Base-by-base conservation (phyloP, 1,140 invertebrate species). In the Cecropterus lyciades region DNA sequence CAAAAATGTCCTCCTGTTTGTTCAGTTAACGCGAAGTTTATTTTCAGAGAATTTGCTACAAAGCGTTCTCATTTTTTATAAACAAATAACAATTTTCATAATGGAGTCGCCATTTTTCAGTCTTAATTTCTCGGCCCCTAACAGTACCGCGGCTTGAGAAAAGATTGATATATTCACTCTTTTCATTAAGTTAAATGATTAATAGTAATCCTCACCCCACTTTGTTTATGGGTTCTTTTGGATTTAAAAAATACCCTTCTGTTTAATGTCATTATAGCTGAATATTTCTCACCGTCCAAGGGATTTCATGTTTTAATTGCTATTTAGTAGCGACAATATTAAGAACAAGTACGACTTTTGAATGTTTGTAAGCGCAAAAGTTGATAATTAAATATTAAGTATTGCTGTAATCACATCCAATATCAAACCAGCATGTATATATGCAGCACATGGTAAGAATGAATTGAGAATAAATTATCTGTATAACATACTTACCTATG, bases 51-150 rank as follows among this genome's bases (percentile, higher is more conserved):
- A 53, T 51, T 51, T 51, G 27, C 51, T 53, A 37, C 42, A 55
- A 65, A 55, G 37, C 48, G 46, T 15, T 16, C 30, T 51, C 46
- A 53, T 60, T 60, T 60, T 84, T 85, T 81, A 75, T 71, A 85
- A 84, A 81, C 79, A 84, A 89, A 87, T 83, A 81, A 85, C 82
- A 75, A 84, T 89, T 87, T 83, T 65, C 75, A 80, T 87, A 87
- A 89, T 82, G 76, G 72, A 48, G 71, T 14, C 55, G 67, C 68
- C 82, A 87, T 87, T 81, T 83, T 82, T 86, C 77, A 80, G 71
- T 81, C 80, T 85, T 87, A 89, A 85, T 85, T 84, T 81, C 73
- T 62, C 67, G 60, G 70, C 76, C 77, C 71, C 69, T 53, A 3
- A 5, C 43, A 59, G 24, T 57, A 70, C 76, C 73, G 75, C 63